Evolutionary conservation across 2,113 vertebrate species (phyloP).

Genomic region (Canis aureus): DNA sequence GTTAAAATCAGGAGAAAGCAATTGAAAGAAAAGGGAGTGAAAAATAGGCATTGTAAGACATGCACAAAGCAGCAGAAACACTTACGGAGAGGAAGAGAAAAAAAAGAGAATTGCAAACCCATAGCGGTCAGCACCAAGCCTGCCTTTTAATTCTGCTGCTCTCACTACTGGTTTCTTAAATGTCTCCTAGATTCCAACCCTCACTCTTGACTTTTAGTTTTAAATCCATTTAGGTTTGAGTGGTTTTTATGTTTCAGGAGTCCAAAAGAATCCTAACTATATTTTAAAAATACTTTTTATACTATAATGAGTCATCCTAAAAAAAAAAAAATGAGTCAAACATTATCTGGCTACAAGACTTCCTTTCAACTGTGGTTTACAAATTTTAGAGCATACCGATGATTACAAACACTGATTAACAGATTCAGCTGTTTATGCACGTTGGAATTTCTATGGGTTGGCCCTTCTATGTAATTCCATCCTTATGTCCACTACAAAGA

Average conservation of each 20-base stretch:
- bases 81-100: background rate
- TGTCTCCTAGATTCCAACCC: background rate
- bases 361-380: conserved; percentile 33
- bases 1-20: background rate
- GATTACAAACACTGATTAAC: background rate
- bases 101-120: background rate
- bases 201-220: background rate
- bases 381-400: background rate
- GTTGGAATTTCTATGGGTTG: background rate
- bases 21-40: background rate
- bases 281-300: conserved; percentile 49
- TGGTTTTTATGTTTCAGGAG: background rate
- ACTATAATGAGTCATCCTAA: conserved; percentile 22
- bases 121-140: too few species aligned
- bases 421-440: background rate
- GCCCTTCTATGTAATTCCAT: background rate
- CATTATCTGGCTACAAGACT: conserved; percentile 14
- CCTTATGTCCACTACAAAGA: background rate
- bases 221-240: background rate
- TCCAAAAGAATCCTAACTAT: background rate
- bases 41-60: background rate
- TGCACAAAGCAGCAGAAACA: background rate
- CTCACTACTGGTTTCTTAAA: background rate
- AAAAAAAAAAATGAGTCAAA: background rate
- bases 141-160: background rate